Base-by-base conservation (phyloP, 92 coral and sea anemone species). In the Actinernus sp. region DNA sequence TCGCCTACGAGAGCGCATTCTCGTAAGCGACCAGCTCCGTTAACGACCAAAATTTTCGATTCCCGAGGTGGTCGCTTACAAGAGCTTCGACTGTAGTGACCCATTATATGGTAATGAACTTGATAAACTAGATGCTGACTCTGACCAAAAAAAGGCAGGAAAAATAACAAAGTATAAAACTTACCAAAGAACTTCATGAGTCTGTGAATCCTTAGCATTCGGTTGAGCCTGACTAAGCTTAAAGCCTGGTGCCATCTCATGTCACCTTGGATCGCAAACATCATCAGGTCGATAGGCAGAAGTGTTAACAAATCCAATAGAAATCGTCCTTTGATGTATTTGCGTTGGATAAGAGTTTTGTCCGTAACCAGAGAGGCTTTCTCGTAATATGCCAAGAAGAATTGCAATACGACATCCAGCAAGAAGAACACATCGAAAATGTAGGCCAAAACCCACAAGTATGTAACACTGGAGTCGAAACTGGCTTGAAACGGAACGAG, bases 401-500 rank as follows among this genome's bases (percentile, higher is more conserved):
- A 89, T 26, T 53, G 71, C 6, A 85, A 50, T 72, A 75, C 18
- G 19, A 85, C 55, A 48, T 89, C 96, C 43, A 54, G 25, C 51
- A 90, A 48, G 73, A 79, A 90, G 5, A 81, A 26, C 3, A 69
- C 86, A 39, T 90, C 96, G 28, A 55, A 31, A 20, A 86, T 16
- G 65, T 90, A 90, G 5, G 63, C 63, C 17, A 71, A 63, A 52
- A 65, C 65, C 96, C 96, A 90, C 23, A 90, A 54, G 0, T 10
- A 13, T 3, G 10, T 17, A 1, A 31, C 1, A 23, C 71, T 23
- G 26, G 96, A 80, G 55, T 90, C 56, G 60, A 86, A 85, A 55
- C 88, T 59, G 31, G 92, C 92, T 80, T 90, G 96, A 29, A 64
- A 86, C 37, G 92, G 92, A n/a, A 81, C 79, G 3, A 90, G 14